A percentile compares a stretch with the other conserved stretches of the same genome.
Conservation (phyloP, 2,888 invertebrate genomes). For the Athetis lepigone region DNA sequence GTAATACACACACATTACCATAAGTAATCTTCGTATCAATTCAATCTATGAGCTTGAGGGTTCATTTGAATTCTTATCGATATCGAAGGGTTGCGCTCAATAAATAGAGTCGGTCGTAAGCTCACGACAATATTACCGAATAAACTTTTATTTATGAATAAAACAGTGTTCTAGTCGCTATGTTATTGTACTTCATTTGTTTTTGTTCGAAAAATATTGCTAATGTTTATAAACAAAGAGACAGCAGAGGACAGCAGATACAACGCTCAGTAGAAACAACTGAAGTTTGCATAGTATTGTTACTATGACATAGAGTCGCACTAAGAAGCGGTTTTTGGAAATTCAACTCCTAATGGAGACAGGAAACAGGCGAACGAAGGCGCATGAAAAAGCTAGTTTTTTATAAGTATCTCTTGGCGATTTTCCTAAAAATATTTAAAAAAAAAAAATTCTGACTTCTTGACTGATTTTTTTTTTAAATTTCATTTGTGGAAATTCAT, state of each 20-base stretch:
- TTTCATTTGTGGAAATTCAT: no score
- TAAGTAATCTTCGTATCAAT: constrained; percentile 36
- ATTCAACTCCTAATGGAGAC: no score
- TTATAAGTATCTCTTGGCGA: not conserved
- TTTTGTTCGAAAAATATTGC: not conserved
- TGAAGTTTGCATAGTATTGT: no score
- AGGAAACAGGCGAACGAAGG: no score
- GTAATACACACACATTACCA: constrained; percentile 20
- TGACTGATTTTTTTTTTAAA: no score
- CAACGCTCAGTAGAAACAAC: no score
- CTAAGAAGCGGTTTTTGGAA: no score
- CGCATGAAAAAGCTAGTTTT: no score
- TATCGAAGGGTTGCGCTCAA: constrained; percentile 2
- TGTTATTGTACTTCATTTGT: constrained; percentile 2
- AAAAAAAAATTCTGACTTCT: not conserved
- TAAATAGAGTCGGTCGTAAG: constrained; percentile 5
- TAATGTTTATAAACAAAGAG: no score
- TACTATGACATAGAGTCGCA: no score
- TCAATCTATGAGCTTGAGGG: constrained; percentile 32
- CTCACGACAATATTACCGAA: constrained; percentile 16
- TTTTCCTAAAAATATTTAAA: not conserved
- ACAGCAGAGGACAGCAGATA: no score
- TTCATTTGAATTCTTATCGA: constrained; percentile 50
- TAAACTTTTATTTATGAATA: constrained; percentile 12
- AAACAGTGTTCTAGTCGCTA: constrained; percentile 14